phyloP scores from a whole-genome alignment of 2,113 vertebrate genomes.

The Grallaria varia region DNA sequence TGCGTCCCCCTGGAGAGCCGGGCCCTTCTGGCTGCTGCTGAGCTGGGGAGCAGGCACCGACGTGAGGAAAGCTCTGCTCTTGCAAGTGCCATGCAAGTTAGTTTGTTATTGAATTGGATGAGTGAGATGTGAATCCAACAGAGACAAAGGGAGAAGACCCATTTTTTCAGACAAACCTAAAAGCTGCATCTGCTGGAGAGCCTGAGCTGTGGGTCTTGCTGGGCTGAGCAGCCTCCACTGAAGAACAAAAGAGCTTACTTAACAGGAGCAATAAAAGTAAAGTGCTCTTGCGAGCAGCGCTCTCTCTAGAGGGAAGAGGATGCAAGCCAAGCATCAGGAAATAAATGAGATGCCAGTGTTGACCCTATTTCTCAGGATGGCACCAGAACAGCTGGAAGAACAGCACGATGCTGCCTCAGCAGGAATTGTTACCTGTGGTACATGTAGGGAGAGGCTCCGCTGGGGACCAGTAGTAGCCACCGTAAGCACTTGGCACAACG shows the following conservation, averaged over 20 bases:
- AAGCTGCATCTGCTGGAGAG: neutral
- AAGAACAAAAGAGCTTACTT: conserved; percentile 34
- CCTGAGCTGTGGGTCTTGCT: neutral
- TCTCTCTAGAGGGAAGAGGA: conserved; percentile 20
- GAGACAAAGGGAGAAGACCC: neutral
- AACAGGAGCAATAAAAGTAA: conserved; percentile 27
- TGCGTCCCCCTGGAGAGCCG: neutral
- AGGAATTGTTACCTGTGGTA: conserved; percentile 39
- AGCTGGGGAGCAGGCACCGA: neutral
- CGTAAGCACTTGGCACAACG: conserved; percentile 36
- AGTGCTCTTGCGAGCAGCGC: neutral
- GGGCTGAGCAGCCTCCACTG: neutral
- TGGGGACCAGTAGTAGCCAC: neutral
- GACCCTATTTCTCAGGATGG: conserved; percentile 46
- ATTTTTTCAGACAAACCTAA: neutral
- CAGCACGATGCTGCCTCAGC: conserved; percentile 46
- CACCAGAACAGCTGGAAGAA: conserved; percentile 58
- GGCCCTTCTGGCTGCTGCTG: neutral
- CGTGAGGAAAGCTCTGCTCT: neutral
- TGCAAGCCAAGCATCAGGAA: conserved; percentile 55
- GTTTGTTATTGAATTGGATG: neutral
- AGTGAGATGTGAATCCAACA: rapidly evolving
- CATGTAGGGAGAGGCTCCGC: neutral
- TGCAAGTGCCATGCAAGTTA: neutral
- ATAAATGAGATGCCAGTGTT: conserved; percentile 55